These are phyloP conservation scores for Anoplolepis gracilipes DNA, from an alignment of 1,140 invertebrate genomes.

Conservation along the genomic window DNA sequence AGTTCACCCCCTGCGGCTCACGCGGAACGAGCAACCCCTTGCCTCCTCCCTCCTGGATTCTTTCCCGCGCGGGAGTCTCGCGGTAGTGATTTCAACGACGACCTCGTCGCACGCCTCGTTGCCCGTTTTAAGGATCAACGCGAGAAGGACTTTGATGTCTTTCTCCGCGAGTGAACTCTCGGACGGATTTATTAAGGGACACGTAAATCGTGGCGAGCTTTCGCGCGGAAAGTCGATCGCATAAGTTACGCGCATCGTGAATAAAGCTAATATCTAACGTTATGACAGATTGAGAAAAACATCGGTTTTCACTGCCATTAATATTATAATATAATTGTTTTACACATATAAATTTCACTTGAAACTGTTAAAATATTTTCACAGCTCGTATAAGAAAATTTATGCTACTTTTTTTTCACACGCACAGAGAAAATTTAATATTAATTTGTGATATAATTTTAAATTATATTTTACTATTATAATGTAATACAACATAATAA, in stretches of 20 bases:
- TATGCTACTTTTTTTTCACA: background rate
- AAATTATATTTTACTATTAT: no score
- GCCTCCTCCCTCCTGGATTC: background rate
- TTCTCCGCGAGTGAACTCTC: constrained; percentile 52
- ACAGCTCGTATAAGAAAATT: background rate
- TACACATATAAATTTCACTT: background rate
- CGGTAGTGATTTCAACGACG: constrained; percentile 71
- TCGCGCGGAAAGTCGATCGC: constrained; percentile 49
- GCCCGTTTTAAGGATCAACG: constrained; percentile 55
- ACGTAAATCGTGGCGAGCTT: constrained; percentile 39
- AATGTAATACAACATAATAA: no score
- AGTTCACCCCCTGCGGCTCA: constrained; percentile 70
- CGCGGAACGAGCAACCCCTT: background rate
- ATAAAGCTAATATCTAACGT: constrained; percentile 14
- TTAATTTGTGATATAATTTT: no score
- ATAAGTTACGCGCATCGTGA: background rate
- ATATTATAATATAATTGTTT: background rate
- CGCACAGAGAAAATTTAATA: no score
- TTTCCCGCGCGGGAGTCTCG: constrained; percentile 28
- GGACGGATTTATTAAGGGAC: constrained; percentile 62
- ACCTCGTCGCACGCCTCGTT: constrained; percentile 52
- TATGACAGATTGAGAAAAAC: no score
- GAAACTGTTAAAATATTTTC: background rate
- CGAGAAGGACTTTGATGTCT: constrained; percentile 75
- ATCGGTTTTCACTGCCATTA: background rate